phyloP scores from a whole-genome alignment of 1,140 invertebrate species.

The Drosophila rhopaloa region DNA sequence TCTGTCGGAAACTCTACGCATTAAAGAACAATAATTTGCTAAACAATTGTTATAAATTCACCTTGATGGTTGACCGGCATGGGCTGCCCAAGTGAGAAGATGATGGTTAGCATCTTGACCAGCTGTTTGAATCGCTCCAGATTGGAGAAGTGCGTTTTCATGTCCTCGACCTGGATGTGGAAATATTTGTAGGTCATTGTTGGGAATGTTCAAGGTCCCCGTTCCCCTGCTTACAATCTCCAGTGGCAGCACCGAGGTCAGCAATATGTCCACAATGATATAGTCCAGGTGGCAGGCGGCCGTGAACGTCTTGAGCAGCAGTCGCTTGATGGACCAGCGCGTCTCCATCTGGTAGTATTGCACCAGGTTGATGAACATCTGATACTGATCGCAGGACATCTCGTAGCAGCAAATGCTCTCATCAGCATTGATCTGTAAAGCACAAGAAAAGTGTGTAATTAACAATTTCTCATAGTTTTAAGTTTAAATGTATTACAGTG shows the following conservation, averaged over 20 bases:
- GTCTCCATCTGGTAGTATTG: constrained; percentile 97
- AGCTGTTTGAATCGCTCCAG: constrained; percentile 85
- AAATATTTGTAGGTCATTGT: neutral
- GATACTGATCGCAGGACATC: constrained; percentile 90
- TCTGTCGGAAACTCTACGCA: constrained; percentile 86
- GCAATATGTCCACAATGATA: constrained; percentile 91
- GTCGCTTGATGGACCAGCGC: constrained; percentile 91
- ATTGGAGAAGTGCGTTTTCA: constrained; percentile 82
- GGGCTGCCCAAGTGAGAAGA: constrained; percentile 94
- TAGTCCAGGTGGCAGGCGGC: constrained; percentile 93
- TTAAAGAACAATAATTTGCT: neutral
- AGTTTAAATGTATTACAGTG: too few species aligned
- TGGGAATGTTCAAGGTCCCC: neutral
- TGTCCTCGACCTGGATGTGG: constrained; percentile 74
- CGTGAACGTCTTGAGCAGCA: constrained; percentile 93
- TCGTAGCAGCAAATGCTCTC: constrained; percentile 91
- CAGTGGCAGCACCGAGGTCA: constrained; percentile 94
- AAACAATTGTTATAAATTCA: constrained; percentile 70
- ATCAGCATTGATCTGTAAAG: constrained; percentile 91
- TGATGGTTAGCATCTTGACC: constrained; percentile 91
- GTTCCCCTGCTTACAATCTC: constrained; percentile 89
- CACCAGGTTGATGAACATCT: constrained; percentile 90
- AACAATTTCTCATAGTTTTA: too few species aligned
- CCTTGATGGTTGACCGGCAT: constrained; percentile 93
- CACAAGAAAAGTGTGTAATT: neutral